Percentiles rank a stretch among this genome's conserved stretches.
Evolutionary conservation across 92 coral and sea anemone species (phyloP).

Genomic region (Desmophyllum pertusum): DNA sequence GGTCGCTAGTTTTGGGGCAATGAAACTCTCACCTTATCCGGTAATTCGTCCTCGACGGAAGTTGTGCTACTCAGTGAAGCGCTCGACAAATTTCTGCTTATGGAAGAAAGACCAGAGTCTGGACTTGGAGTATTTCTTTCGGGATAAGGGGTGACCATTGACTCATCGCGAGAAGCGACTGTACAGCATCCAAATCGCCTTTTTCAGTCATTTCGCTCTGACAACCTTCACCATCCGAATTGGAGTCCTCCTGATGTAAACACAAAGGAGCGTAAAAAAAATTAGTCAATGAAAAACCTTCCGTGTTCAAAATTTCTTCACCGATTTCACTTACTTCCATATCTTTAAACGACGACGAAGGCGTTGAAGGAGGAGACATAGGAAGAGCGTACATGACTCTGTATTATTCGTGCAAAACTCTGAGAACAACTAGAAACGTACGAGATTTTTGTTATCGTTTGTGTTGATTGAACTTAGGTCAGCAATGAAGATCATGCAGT

Average conservation of each 20-base stretch:
- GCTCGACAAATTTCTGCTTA: conserved; percentile 93
- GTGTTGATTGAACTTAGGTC: conserved; percentile 89
- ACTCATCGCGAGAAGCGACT: conserved; percentile 97
- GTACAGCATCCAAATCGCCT: conserved; percentile 96
- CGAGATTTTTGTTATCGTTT: conserved; percentile 69
- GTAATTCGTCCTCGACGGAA: conserved; percentile 62
- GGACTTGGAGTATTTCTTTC: conserved; percentile 88
- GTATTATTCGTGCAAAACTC: conserved; percentile 18
- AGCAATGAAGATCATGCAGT: conserved; percentile 85
- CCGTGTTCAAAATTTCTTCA: background rate
- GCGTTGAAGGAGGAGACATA: conserved; percentile 99
- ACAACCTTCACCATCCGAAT: conserved; percentile 56
- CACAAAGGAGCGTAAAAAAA: conserved; percentile 30
- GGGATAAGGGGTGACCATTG: conserved; percentile 98
- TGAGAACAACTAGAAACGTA: conserved; percentile 35
- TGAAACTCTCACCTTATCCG: conserved; percentile 13
- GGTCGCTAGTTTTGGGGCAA: background rate
- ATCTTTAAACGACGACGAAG: conserved; percentile 78
- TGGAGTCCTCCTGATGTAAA: conserved; percentile 70
- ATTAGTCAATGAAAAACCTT: background rate
- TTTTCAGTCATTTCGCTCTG: conserved; percentile 61
- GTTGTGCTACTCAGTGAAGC: conserved; percentile 84
- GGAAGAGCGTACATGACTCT: conserved; percentile 87
- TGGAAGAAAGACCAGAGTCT: conserved; percentile 75
- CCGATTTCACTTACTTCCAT: conserved; percentile 85